Percentiles rank a stretch among this genome's conserved stretches.
These are phyloP conservation scores for Cyanoramphus novaezelandiae DNA, from an alignment of 2,113 vertebrate genomes.

Conservation along the genomic window DNA sequence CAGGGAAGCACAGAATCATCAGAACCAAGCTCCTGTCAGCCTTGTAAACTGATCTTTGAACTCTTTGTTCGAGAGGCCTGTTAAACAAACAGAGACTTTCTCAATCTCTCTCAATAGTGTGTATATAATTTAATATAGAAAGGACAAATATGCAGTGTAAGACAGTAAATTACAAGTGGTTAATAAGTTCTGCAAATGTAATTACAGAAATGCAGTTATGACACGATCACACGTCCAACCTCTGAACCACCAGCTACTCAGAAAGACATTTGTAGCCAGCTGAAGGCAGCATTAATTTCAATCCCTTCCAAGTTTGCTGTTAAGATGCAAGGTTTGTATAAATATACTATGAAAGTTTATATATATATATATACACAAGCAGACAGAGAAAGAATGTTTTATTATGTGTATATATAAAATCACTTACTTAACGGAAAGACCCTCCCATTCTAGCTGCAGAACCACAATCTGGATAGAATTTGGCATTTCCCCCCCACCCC, in stretches of 20 bases:
- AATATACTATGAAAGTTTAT: not conserved
- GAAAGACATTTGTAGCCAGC: not conserved
- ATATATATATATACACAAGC: not conserved
- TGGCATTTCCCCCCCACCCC: not conserved
- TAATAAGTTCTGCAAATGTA: not conserved
- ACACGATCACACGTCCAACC: not conserved
- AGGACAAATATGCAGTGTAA: not conserved
- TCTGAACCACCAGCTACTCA: not conserved
- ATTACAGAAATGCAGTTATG: not conserved
- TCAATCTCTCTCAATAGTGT: not conserved
- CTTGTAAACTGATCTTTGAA: not conserved
- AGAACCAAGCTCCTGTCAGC: not conserved
- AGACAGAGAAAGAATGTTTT: not conserved
- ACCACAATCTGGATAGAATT: not conserved
- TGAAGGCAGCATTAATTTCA: not conserved
- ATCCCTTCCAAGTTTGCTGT: not conserved
- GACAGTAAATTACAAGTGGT: not conserved
- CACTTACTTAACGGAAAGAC: not conserved
- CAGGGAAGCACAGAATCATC: not conserved
- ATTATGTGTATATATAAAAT: constrained; percentile 36
- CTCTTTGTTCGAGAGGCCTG: not conserved
- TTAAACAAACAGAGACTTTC: not conserved
- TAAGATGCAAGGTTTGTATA: not conserved
- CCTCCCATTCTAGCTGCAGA: not conserved
- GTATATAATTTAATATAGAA: not conserved